Percentiles rank a stretch among this genome's conserved stretches.
phyloP scores from a whole-genome alignment of 2,888 invertebrate genomes.

The Deilephila elpenor region DNA sequence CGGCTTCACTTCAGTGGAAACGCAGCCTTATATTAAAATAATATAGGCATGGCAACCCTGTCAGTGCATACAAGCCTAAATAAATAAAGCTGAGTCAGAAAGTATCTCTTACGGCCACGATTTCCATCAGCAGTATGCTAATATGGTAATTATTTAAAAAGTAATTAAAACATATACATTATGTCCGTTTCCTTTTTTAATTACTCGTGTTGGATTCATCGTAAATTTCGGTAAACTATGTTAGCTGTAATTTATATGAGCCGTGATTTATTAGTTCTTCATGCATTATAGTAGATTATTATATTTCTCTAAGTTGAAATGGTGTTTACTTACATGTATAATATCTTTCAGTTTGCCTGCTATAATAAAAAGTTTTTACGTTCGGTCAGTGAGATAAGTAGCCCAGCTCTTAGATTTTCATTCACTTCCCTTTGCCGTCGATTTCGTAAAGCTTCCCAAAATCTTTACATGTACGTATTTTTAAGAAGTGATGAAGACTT shows the following conservation, averaged over 20 bases:
- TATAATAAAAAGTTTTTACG: too few relatives aligned
- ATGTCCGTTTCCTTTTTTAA: slow-evolving; percentile 15
- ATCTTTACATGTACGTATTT: too few relatives aligned
- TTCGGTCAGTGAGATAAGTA: too few relatives aligned
- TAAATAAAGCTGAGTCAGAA: neutral
- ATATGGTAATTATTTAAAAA: slow-evolving; percentile 16
- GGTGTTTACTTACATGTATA: too few relatives aligned
- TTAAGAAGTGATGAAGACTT: too few relatives aligned
- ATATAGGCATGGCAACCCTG: neutral
- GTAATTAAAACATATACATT: neutral
- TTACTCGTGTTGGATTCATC: slow-evolving; percentile 8
- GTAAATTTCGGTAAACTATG: slow-evolving; percentile 3
- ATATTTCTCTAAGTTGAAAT: neutral
- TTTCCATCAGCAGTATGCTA: neutral
- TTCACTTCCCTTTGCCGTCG: too few relatives aligned
- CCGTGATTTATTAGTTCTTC: neutral
- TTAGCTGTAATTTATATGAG: neutral
- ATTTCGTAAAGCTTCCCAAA: too few relatives aligned
- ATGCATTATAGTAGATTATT: neutral
- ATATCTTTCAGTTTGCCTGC: too few relatives aligned
- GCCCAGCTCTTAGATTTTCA: too few relatives aligned
- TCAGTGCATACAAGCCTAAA: neutral
- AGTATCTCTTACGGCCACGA: neutral
- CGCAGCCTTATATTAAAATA: neutral
- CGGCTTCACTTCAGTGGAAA: too few relatives aligned